These are phyloP conservation scores for Loriculus beryllinus DNA, from an alignment of 2,797 vertebrate species.

Conservation along the genomic window DNA sequence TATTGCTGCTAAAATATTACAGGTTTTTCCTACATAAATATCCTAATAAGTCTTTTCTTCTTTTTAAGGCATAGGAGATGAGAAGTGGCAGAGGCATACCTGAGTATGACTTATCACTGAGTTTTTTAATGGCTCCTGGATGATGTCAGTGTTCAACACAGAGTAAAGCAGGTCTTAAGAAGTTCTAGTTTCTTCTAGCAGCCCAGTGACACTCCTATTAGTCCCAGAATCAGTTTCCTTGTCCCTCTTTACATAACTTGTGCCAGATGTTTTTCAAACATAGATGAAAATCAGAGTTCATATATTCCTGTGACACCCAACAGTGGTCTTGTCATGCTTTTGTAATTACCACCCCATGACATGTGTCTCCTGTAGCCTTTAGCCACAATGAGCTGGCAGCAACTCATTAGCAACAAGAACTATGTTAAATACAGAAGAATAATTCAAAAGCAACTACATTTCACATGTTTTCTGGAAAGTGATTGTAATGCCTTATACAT, in stretches of 20 bases:
- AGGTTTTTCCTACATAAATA: background rate
- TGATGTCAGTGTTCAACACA: background rate
- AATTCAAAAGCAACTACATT: background rate
- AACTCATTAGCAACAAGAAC: background rate
- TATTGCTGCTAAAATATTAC: background rate
- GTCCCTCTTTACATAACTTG: background rate
- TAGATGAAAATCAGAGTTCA: background rate
- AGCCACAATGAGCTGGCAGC: background rate
- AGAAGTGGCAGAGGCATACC: background rate
- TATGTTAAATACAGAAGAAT: background rate
- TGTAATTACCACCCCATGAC: background rate
- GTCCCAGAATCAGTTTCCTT: background rate
- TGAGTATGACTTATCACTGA: background rate
- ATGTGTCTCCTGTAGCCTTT: background rate
- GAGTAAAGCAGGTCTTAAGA: background rate
- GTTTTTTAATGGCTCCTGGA: background rate
- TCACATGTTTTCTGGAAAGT: background rate
- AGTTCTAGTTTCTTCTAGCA: background rate
- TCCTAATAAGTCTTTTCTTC: background rate
- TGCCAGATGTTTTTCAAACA: background rate
- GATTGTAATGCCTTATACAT: background rate
- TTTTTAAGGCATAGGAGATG: background rate
- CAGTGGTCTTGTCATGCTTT: background rate
- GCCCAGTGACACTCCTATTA: background rate
- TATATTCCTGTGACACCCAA: background rate